A percentile compares a stretch with the other conserved stretches of the same genome.
phyloP scores from a whole-genome alignment of 2,797 vertebrate species.

The Lindbergichthys nudifrons region DNA sequence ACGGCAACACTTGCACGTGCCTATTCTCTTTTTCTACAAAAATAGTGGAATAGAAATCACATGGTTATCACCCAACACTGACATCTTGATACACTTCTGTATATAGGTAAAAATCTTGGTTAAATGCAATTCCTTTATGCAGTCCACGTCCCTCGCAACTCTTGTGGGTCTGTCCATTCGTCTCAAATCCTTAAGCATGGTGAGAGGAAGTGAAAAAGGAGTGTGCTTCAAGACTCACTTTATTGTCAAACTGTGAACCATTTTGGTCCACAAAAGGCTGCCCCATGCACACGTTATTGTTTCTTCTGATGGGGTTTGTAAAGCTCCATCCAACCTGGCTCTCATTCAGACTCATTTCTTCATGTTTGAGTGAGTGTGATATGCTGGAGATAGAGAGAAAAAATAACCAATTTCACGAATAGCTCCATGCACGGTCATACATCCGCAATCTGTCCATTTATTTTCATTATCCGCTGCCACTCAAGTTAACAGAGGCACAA shows the following conservation, averaged over 20 bases:
- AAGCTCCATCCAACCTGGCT: slow-evolving; percentile 41
- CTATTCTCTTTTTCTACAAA: slow-evolving; percentile 83
- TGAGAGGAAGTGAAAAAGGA: slow-evolving; percentile 53
- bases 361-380: slow-evolving; percentile 51
- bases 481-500: slow-evolving; percentile 53
- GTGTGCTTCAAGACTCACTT: slow-evolving; percentile 72
- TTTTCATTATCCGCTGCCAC: slow-evolving; percentile 57
- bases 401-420: slow-evolving; percentile 71
- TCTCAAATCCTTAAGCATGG: slow-evolving; percentile 48
- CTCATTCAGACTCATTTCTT: slow-evolving; percentile 39
- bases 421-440: slow-evolving; percentile 65
- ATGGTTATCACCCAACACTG: slow-evolving; percentile 80
- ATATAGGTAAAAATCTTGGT: slow-evolving; percentile 77
- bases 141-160: slow-evolving; percentile 67
- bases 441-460: slow-evolving; percentile 56
- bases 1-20: slow-evolving; percentile 74
- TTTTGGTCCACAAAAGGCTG: slow-evolving; percentile 39
- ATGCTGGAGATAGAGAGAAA: slow-evolving; percentile 60
- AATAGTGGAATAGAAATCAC: slow-evolving; percentile 86
- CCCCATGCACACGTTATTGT: slow-evolving; percentile 23
- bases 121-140: slow-evolving; percentile 85
- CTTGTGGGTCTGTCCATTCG: slow-evolving; percentile 46
- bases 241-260: slow-evolving; percentile 33
- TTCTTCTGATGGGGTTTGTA: slow-evolving; percentile 42
- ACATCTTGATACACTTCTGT: slow-evolving; percentile 83